Base-by-base conservation (phyloP, 2,113 vertebrate species). In the Chiloscyllium plagiosum region DNA sequence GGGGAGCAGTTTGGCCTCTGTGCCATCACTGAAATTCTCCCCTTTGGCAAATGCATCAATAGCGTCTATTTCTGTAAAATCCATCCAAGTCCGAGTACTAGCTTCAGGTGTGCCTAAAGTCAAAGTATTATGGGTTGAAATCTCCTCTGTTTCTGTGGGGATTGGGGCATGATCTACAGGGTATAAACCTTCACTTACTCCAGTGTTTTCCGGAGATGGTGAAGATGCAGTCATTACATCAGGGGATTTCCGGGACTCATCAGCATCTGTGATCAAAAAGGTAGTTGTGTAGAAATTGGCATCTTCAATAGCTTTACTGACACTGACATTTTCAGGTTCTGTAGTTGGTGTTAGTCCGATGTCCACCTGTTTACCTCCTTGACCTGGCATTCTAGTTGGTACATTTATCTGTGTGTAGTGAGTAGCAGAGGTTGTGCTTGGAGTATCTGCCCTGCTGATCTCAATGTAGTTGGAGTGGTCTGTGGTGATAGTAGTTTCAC, bases 381-480 rank as follows among this genome's bases (percentile, higher is more conserved):
- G 96, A 0, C 96, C 96, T 8, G 95, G 96, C 19, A 12, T 89
- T 12, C 24, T 96, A 0, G 97, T 97, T 78, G 97, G 97, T 95
- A 96, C 95, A 70, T 95, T 52, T 0, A 95, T 89, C 8, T 96
- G 96, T 85, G 97, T 97, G 29, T 96, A 93, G 52, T 96, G 96
- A 95, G 97, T 97, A 47, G 96, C 96, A 20, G 97, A 96, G 42
- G 65, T 95, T 80, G 96, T 76, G 37, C 96, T 97, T 15, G 96
- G 92, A 0, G 56, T 95, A 94, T 65, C 87, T 0, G 83, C 33
- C 96, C 96, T 96, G 95, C 96, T 96, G 33, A 97, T 96, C 76
- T 98, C 98, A 42, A 98, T 96, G 0, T 98, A 97, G 96, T 97
- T 97, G 0, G 97, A 97, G 68, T 96, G 98, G n/a, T 97, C 97